Base-by-base conservation (phyloP, 1,140 invertebrate species). In the Heliconius eleuchia region DNA sequence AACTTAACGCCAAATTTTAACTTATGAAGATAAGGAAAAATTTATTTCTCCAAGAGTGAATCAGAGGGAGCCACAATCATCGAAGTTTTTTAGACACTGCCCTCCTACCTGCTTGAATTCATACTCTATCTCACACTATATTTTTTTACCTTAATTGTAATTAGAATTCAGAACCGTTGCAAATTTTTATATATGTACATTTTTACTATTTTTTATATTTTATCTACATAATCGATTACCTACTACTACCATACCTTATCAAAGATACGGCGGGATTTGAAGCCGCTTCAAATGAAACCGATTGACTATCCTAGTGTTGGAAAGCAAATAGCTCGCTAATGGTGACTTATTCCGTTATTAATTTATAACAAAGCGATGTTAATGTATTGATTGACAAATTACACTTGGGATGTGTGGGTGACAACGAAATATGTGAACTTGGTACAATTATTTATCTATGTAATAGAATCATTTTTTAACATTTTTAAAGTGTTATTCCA, bases 361-460 rank as follows among this genome's bases (percentile, higher is more conserved):
- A 79, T 79, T 79, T 73, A 79, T 75, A 79, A 71, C 78, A 79
- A 71, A 79, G 55, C 77, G 39, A 19, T 4, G 57, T 73, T 79
- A 79, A 79, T 79, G 73, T 50, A 71, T 66, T n/a, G 73, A 79
- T 75, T 74, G 73, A 75, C 78, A 74, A 79, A 79, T 79, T 79
- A 79, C 74, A 39, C 13, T 55, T 71, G 60, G 71, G 77, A 76
- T 74, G n/a, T 39, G 13, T 19, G 30, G 7, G 16, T 5, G 34
- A 50, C 42, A 23, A 30, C 50, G 57, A 30, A 74, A 50, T 46
- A 0, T 52, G 2, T 52, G 77, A 39, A 75, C 80, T 55, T 81
- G 52, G 42, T 23, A 72, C 60, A 23, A 23, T 23, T 23, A 23
- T 23, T 23, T 23, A 23, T 23, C 23, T 42, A 42, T 13, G 11